Conservation (phyloP, 2,797 vertebrate species). For the Carapus acus region DNA sequence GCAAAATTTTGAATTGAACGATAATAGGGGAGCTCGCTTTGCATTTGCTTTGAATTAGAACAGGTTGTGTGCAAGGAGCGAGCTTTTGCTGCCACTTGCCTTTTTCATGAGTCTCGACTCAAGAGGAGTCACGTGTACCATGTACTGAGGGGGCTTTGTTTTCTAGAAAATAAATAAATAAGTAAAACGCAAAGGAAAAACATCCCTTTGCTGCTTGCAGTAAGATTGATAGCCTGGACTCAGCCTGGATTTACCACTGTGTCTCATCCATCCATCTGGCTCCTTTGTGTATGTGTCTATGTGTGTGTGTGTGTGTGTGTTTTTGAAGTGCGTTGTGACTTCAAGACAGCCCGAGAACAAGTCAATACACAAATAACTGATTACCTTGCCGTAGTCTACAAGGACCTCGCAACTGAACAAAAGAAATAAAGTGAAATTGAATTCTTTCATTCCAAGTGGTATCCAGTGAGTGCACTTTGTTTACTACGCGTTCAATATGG, state of each 20-base stretch:
- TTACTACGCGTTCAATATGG: constrained; percentile 8
- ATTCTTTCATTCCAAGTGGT: constrained; percentile 1
- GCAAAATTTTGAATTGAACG: no score
- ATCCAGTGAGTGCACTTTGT: background rate
- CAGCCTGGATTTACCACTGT: constrained; percentile 41
- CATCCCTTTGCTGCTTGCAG: constrained; percentile 15
- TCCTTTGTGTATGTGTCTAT: constrained; percentile 14
- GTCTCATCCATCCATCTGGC: constrained; percentile 14
- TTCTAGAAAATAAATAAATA: constrained; percentile 44
- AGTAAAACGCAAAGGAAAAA: constrained; percentile 13
- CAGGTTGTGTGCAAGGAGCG: no score
- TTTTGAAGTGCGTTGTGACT: constrained; percentile 40
- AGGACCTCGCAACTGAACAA: constrained; percentile 13
- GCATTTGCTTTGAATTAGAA: no score
- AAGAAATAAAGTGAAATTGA: constrained; percentile 21
- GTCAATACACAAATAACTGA: constrained; percentile 49
- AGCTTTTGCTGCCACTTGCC: no score
- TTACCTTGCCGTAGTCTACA: constrained; percentile 25
- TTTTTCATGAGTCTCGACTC: constrained; percentile 14
- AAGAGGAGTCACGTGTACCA: constrained; percentile 15
- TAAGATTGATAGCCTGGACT: constrained; percentile 51
- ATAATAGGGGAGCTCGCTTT: no score
- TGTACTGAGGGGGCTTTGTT: constrained; percentile 23
- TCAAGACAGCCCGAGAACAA: constrained; percentile 33
- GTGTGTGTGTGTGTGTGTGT: constrained; percentile 19